These are phyloP conservation scores for Microctenopoma lineatum DNA, from an alignment of 2,797 vertebrate genomes.

Conservation along the genomic window DNA sequence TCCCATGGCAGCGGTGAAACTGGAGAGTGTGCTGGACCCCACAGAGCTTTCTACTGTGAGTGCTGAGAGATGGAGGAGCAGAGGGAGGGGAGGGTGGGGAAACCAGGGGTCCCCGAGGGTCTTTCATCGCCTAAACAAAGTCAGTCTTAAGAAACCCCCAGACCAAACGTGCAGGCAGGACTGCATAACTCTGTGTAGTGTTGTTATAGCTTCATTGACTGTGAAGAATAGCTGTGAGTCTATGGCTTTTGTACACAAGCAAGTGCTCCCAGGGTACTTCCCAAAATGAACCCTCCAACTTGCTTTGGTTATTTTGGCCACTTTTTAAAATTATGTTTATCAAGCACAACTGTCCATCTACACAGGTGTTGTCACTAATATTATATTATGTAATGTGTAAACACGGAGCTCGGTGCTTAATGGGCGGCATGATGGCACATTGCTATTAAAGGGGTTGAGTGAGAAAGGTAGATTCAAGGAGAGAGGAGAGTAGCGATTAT, in stretches of 20 bases:
- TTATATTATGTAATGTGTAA: conserved; percentile 13
- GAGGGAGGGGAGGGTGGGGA: conserved; percentile 75
- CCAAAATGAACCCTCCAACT: conserved; percentile 29
- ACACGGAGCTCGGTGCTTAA: conserved; percentile 7
- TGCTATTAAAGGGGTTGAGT: too few relatives aligned
- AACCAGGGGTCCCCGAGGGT: conserved; percentile 77
- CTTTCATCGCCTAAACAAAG: conserved; percentile 83
- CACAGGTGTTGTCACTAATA: conserved; percentile 21
- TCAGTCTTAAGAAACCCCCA: conserved; percentile 79
- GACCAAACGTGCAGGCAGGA: conserved; percentile 67
- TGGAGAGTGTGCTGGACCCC: conserved; percentile 92
- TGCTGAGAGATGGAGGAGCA: conserved; percentile 90
- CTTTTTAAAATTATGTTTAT: conserved; percentile 9
- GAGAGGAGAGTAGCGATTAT: too few relatives aligned
- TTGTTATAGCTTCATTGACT: conserved; percentile 58
- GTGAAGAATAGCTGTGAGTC: conserved; percentile 66
- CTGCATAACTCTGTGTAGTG: conserved; percentile 61
- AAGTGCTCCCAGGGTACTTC: conserved; percentile 37
- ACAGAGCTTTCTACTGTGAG: conserved; percentile 99
- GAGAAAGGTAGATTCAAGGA: too few relatives aligned
- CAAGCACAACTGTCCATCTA: neutral
- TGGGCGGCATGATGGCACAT: too few relatives aligned
- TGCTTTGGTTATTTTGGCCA: conserved; percentile 39
- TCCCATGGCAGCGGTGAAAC: conserved; percentile 83
- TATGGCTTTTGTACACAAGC: conserved; percentile 48